Percentiles rank a stretch among this genome's conserved stretches.
Conservation (phyloP, 1,140 invertebrate species). For the Drosophila ercepeae region DNA sequence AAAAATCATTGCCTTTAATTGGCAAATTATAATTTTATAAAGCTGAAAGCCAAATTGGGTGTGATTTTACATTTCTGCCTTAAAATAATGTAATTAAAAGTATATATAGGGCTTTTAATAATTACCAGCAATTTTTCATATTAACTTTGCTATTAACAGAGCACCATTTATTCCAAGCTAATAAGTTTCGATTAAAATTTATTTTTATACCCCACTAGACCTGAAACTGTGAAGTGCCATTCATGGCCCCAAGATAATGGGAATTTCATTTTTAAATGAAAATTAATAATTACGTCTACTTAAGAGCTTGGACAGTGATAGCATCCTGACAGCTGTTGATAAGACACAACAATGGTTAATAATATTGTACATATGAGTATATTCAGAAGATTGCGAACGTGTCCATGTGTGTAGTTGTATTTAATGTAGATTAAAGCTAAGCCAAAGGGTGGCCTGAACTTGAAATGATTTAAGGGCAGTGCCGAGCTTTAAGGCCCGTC, state of each 20-base stretch:
- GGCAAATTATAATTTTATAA: constrained; percentile 45
- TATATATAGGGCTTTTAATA: constrained; percentile 17
- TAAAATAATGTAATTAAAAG: constrained; percentile 50
- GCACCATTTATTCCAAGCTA: constrained; percentile 4
- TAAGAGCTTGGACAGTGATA: constrained; percentile 20
- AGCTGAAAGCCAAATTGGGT: constrained; percentile 52
- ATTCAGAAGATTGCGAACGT: constrained; percentile 26
- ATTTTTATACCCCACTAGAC: constrained; percentile 2
- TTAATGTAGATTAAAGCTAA: constrained; percentile 10
- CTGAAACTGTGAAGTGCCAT: background rate
- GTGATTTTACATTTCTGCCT: constrained; percentile 35
- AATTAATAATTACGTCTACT: constrained; percentile 12
- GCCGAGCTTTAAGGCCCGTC: constrained; percentile 21
- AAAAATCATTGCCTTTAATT: constrained; percentile 35
- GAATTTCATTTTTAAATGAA: constrained; percentile 18
- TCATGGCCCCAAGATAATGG: constrained; percentile 5
- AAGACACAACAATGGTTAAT: constrained; percentile 35
- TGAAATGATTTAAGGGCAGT: constrained; percentile 18
- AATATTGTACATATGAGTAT: no score
- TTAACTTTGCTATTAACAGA: constrained; percentile 15
- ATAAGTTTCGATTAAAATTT: constrained; percentile 3
- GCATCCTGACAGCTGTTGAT: constrained; percentile 24
- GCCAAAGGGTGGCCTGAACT: constrained; percentile 4
- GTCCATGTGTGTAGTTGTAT: background rate
- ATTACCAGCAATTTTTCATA: constrained; percentile 31